A percentile compares a stretch with the other conserved stretches of the same genome.
Conservation (phyloP, 1,140 invertebrate species). For the Heliconius himera region DNA sequence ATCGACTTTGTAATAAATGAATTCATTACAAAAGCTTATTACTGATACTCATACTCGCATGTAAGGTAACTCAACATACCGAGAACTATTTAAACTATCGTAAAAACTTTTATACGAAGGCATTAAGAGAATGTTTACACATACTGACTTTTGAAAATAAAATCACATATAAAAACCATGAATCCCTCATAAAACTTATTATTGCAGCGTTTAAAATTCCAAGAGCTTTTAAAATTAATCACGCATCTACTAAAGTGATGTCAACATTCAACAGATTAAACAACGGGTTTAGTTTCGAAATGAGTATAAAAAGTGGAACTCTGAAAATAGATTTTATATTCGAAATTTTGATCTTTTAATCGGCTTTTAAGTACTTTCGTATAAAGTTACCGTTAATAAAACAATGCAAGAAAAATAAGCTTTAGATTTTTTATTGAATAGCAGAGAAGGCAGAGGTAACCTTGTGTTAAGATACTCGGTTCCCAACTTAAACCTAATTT, state of each 20-base stretch:
- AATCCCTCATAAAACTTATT: slow-evolving; percentile 8
- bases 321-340: neutral
- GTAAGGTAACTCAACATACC: neutral
- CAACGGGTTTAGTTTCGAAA: neutral
- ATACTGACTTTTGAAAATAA: slow-evolving; percentile 1
- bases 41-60: neutral
- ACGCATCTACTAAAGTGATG: neutral
- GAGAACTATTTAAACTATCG: slow-evolving; percentile 3
- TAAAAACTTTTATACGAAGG: neutral
- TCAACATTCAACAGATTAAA: slow-evolving; percentile 14
- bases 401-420: too few relatives aligned
- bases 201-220: slow-evolving; percentile 11
- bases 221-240: slow-evolving; percentile 3
- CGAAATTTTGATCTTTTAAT: neutral
- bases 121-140: slow-evolving; percentile 3
- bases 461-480: too few relatives aligned
- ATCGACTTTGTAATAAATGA: neutral
- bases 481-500: too few relatives aligned
- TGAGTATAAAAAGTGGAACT: neutral
- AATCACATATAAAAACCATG: slow-evolving; percentile 1
- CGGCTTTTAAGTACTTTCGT: too few relatives aligned
- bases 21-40: neutral
- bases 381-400: too few relatives aligned
- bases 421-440: too few relatives aligned
- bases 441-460: too few relatives aligned